These are phyloP conservation scores for Dryoscopus gambensis DNA, from an alignment of 2,113 vertebrate species.

Conservation along the genomic window DNA sequence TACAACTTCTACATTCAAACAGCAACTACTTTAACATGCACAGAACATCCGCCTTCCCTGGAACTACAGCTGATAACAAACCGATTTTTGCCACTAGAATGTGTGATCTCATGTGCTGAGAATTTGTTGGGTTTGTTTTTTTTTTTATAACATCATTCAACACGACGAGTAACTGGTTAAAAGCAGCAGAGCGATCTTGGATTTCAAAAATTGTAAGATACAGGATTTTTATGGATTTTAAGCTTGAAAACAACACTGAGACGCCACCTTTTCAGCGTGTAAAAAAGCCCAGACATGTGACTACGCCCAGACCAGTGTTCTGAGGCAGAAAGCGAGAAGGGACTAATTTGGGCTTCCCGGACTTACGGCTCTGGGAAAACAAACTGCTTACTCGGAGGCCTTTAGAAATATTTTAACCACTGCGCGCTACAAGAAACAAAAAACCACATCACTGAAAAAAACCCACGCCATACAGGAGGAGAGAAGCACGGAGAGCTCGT, in stretches of 20 bases:
- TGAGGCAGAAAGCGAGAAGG: not conserved
- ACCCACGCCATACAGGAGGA: rapidly evolving
- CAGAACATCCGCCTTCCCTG: not conserved
- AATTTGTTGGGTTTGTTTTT: not conserved
- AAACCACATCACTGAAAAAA: not conserved
- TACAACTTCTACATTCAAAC: not conserved
- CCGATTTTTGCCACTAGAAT: not conserved
- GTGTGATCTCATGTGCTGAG: not conserved
- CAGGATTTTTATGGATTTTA: not conserved
- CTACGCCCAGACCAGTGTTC: not conserved
- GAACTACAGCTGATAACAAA: not conserved
- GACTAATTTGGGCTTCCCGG: not conserved
- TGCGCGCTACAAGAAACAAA: not conserved
- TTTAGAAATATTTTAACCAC: not conserved
- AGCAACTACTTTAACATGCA: not conserved
- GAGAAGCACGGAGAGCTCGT: not conserved
- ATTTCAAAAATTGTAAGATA: not conserved
- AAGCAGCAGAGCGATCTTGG: not conserved
- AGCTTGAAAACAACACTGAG: not conserved
- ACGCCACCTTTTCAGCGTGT: not conserved
- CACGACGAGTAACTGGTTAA: not conserved
- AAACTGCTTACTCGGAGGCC: not conserved
- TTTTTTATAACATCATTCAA: not conserved
- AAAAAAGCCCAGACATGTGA: not conserved
- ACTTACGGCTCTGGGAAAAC: not conserved